Conservation (phyloP, 2,888 invertebrate genomes). For the Rotaria magnacalcarata region DNA sequence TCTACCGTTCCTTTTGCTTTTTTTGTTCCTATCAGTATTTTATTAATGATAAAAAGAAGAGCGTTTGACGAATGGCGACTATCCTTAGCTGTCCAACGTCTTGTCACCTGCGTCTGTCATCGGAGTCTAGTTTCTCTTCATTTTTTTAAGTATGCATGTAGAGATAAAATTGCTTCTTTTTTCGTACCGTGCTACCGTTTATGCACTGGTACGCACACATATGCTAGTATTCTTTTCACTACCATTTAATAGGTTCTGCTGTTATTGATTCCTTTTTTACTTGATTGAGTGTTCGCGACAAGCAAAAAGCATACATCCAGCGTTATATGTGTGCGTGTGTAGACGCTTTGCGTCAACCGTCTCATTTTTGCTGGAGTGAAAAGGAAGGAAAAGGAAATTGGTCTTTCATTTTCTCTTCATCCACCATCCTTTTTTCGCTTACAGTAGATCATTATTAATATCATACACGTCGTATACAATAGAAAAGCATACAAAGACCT, state of each 20-base stretch:
- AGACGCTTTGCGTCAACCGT: neutral
- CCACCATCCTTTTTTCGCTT: neutral
- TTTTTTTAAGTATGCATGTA: no score
- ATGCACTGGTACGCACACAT: neutral
- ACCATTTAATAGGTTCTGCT: neutral
- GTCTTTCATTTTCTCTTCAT: neutral
- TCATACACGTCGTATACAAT: neutral
- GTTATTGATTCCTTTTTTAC: slow-evolving; percentile 13
- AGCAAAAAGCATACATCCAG: neutral
- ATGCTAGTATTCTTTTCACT: neutral
- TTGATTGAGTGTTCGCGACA: slow-evolving; percentile 11
- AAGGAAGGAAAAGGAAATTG: slow-evolving; percentile 3
- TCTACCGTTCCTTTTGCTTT: neutral
- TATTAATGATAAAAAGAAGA: neutral
- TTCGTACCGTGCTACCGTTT: neutral
- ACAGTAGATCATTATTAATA: slow-evolving; percentile 3
- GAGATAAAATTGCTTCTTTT: neutral
- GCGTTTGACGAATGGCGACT: neutral
- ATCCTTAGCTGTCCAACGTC: neutral
- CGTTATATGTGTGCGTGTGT: neutral
- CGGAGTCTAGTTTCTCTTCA: neutral
- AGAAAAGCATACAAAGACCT: neutral
- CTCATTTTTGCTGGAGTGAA: neutral
- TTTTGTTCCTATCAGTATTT: neutral
- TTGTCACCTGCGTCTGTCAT: slow-evolving; percentile 17